Base-by-base conservation (phyloP, 2,113 vertebrate genomes). In the Sapajus apella region DNA sequence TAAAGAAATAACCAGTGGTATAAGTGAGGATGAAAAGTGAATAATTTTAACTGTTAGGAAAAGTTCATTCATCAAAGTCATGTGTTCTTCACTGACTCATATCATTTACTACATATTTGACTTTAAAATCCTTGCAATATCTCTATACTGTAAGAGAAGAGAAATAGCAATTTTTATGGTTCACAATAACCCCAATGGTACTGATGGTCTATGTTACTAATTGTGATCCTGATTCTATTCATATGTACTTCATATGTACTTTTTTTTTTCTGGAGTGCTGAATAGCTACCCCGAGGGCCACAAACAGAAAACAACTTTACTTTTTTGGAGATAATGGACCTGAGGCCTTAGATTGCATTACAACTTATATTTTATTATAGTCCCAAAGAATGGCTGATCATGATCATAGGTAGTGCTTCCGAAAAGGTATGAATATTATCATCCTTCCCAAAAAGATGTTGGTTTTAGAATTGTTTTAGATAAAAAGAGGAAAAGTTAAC, bases 21-120 rank as follows among this genome's bases (percentile, higher is more conserved):
- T 0, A 18, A n/a, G 64, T 47, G 47, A 95, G 61, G 85, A 94
- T 84, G 83, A 87, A 95, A 88, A 93, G 83, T 90, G 89, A 93
- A 88, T 76, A 89, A 94, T 77, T 97, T 84, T 88, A 94, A 93
- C 83, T n/a, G n/a, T 72, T 94, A 97, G 91, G 94, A 96, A 91
- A 84, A 95, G 91, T 91, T 94, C 75, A 90, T 93, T 97, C 79
- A 93, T 90, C 87, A 93, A 94, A 96, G 94, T 92, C 50, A 90
- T 81, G 87, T 80, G 64, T 56, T 96, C 70, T 91, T 92, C 43
- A 50, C 68, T 96, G 73, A 94, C 58, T 79, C 61, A 87, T 3
- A 92, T 84, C 66, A 79, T 86, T 89, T n/a, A 35, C 25, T 94
- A 75, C 64, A 85, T 80, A 73, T 23, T 80, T 55, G 14, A 70